Percentiles rank a stretch among this genome's conserved stretches.
These are phyloP conservation scores for Agrotis clavis DNA, from an alignment of 2,888 invertebrate species.

Conservation along the genomic window DNA sequence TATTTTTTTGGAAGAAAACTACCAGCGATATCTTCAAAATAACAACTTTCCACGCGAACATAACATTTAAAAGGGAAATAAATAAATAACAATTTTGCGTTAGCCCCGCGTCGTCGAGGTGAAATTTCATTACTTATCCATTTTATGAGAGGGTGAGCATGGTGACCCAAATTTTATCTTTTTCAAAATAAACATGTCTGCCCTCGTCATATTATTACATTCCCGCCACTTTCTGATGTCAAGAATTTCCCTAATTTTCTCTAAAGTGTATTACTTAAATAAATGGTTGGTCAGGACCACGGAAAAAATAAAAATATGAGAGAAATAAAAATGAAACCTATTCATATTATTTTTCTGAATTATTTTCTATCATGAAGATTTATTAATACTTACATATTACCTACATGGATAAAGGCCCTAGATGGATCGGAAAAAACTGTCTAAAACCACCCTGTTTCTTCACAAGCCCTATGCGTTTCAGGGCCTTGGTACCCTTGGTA, in stretches of 20 bases:
- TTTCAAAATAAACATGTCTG: conserved; percentile 65
- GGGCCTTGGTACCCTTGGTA: too few relatives aligned
- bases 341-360: too few relatives aligned
- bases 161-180: conserved; percentile 70
- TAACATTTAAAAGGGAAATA: conserved; percentile 58
- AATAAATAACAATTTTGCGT: conserved; percentile 63
- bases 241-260: conserved; percentile 58
- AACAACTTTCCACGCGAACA: conserved; percentile 16
- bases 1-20: neutral
- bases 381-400: too few relatives aligned
- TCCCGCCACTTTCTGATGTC: conserved; percentile 42
- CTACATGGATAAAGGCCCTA: too few relatives aligned
- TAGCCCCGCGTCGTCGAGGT: conserved; percentile 50
- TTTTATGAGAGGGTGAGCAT: conserved; percentile 65
- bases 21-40: neutral
- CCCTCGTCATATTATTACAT: conserved; percentile 63
- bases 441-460: too few relatives aligned
- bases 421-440: too few relatives aligned
- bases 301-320: too few relatives aligned
- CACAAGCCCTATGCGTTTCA: too few relatives aligned
- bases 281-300: conserved; percentile 16
- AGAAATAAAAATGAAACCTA: too few relatives aligned
- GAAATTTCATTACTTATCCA: conserved; percentile 72
- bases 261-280: conserved; percentile 40
- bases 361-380: too few relatives aligned